Conservation (phyloP, 2,888 invertebrate genomes). For the Abrostola tripartita region DNA sequence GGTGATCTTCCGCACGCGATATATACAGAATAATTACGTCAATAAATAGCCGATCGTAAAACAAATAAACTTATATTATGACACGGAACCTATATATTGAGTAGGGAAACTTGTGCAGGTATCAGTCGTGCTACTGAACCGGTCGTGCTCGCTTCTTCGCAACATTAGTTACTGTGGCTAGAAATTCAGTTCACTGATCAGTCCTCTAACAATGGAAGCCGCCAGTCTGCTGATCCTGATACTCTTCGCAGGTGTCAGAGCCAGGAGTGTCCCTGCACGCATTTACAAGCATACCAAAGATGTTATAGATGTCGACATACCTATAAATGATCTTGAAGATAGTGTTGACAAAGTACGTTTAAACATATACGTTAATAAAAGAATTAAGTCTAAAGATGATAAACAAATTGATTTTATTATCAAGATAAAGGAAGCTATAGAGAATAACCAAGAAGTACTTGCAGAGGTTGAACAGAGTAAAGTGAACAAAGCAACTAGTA, state of each 20-base stretch:
- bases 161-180: conserved; percentile 18
- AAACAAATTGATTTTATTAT: too few relatives aligned
- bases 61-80: background rate
- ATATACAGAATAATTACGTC: conserved; percentile 10
- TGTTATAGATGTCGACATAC: background rate
- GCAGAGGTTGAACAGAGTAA: too few relatives aligned
- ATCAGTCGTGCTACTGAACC: conserved; percentile 2
- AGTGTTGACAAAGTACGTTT: background rate
- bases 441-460: too few relatives aligned
- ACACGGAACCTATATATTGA: conserved; percentile 15
- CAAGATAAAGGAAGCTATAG: too few relatives aligned
- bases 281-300: background rate
- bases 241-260: conserved; percentile 20
- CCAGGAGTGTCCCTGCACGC: conserved; percentile 16
- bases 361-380: too few relatives aligned
- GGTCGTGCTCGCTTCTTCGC: conserved; percentile 4
- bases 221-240: conserved; percentile 23
- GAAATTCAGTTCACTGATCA: conserved; percentile 27
- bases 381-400: too few relatives aligned
- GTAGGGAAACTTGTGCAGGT: background rate
- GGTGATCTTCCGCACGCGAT: background rate
- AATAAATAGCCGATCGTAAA: background rate
- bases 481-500: background rate
- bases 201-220: conserved; percentile 29
- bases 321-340: background rate